Evolutionary conservation across 2,113 vertebrate species (phyloP).

Genomic region (Hiodon alosoides): DNA sequence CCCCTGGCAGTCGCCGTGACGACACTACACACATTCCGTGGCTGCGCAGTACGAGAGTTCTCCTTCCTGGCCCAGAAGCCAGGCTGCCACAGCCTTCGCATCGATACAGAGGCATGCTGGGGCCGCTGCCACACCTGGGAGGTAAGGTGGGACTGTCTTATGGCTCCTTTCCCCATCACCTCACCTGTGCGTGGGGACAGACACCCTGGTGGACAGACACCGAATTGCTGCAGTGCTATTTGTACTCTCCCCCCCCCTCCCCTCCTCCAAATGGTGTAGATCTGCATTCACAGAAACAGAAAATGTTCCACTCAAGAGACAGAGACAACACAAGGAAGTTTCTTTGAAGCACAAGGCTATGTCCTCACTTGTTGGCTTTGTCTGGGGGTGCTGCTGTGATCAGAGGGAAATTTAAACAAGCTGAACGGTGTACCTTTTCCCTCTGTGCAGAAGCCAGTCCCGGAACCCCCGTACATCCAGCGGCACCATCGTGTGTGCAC

Average conservation of each 20-base stretch:
- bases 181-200: background rate
- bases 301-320: no score
- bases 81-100: conserved; percentile 52
- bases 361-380: background rate
- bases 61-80: conserved; percentile 63
- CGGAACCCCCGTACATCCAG: conserved; percentile 57
- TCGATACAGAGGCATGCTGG: conserved; percentile 66
- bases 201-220: no score
- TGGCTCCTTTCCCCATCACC: background rate
- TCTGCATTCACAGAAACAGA: no score
- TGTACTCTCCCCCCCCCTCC: no score
- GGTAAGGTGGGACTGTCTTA: conserved; percentile 36
- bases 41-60: conserved; percentile 64
- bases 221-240: no score
- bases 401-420: no score
- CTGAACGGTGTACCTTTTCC: background rate
- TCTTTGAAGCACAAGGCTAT: no score
- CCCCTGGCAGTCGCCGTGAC: conserved; percentile 34
- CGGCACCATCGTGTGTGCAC: conserved; percentile 61
- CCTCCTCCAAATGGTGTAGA: no score
- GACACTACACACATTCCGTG: conserved; percentile 52
- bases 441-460: conserved; percentile 51
- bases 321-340: no score
- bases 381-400: background rate
- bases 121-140: conserved; percentile 70